These are phyloP conservation scores for Latheticus oryzae DNA, from an alignment of 2,888 invertebrate genomes.

Conservation along the genomic window DNA sequence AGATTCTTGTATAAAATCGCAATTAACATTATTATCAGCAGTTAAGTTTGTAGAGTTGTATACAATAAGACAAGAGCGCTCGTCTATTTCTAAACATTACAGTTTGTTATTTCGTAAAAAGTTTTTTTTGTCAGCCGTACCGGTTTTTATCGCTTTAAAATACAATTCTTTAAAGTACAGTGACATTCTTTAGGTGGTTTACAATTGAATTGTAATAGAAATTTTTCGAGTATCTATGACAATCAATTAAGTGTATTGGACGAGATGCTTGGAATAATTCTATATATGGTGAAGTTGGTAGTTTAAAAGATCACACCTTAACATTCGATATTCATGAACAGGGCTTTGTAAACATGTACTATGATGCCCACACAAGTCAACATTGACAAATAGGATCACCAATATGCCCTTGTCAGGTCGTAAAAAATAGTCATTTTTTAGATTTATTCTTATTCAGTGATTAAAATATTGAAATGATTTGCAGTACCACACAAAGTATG, in stretches of 20 bases:
- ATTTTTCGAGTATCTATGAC: slow-evolving; percentile 30
- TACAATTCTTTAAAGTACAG: too few species aligned
- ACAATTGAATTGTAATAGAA: too few species aligned
- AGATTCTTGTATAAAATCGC: slow-evolving; percentile 23
- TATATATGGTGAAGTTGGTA: slow-evolving; percentile 43
- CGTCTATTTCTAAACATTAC: too few species aligned
- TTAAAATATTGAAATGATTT: slow-evolving; percentile 29
- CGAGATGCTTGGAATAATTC: slow-evolving; percentile 38
- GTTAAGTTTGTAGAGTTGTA: slow-evolving; percentile 28
- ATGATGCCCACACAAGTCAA: slow-evolving; percentile 43
- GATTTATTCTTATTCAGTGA: slow-evolving; percentile 20
- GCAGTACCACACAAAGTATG: slow-evolving; percentile 29
- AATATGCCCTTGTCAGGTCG: slow-evolving; percentile 44
- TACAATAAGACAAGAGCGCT: too few species aligned
- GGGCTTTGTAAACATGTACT: slow-evolving; percentile 45
- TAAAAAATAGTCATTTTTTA: too few species aligned
- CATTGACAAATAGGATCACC: slow-evolving; percentile 47
- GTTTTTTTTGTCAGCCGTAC: too few species aligned
- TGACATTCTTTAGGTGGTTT: slow-evolving; percentile 13
- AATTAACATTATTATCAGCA: slow-evolving; percentile 36
- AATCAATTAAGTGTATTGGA: slow-evolving; percentile 43
- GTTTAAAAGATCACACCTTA: slow-evolving; percentile 47
- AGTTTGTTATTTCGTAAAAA: too few species aligned
- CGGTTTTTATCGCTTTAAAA: too few species aligned
- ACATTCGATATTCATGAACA: slow-evolving; percentile 46